Conservation (phyloP, 2,113 vertebrate species). For the Salminus brasiliensis region DNA sequence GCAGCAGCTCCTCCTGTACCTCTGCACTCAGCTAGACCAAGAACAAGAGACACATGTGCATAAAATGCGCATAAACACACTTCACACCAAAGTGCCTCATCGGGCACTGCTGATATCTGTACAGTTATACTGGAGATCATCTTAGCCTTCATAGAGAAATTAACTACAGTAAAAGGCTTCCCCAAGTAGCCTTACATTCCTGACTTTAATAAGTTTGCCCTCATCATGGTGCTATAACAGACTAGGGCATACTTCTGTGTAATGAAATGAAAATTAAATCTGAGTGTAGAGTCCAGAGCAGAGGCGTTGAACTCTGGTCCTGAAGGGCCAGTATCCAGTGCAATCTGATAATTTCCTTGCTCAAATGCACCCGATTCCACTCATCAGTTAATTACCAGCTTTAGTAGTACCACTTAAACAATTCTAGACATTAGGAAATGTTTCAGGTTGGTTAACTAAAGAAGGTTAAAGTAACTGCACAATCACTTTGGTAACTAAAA, state of each 20-base stretch:
- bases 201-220: background rate
- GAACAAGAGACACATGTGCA: background rate
- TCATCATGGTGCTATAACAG: background rate
- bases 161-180: background rate
- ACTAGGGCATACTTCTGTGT: too few relatives aligned
- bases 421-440: too few relatives aligned
- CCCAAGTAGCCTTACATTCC: background rate
- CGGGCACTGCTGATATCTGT: background rate
- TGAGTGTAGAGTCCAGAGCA: background rate
- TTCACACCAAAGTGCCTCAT: background rate
- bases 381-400: background rate
- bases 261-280: background rate
- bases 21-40: slow-evolving; percentile 77
- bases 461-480: too few relatives aligned
- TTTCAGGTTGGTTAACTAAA: too few relatives aligned
- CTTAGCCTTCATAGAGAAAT: background rate
- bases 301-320: background rate
- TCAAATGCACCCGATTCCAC: too few relatives aligned
- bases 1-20: slow-evolving; percentile 85
- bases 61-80: too few relatives aligned
- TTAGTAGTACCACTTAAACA: background rate
- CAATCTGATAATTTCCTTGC: background rate
- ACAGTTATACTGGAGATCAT: background rate
- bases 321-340: background rate
- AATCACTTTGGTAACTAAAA: background rate